phyloP scores from a whole-genome alignment of 2,888 invertebrate genomes.

The Lasioglossum lativentre region DNA sequence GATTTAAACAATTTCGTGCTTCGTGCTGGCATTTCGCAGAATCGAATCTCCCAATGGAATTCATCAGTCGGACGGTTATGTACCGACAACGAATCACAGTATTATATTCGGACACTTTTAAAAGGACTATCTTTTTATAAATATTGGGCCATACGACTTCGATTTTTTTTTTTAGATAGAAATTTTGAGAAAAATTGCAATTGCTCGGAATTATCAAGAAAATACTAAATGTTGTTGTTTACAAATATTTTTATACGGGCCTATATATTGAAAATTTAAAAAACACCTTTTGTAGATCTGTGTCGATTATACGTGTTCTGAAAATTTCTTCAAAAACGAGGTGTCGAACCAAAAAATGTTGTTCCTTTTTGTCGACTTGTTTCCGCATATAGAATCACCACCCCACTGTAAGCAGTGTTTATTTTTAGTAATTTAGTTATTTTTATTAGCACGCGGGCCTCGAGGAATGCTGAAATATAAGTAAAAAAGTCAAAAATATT shows the following conservation, averaged over 20 bases:
- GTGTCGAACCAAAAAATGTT: not conserved
- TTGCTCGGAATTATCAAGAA: too few relatives aligned
- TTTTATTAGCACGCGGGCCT: not conserved
- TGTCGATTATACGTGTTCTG: too few relatives aligned
- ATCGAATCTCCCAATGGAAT: not conserved
- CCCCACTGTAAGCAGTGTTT: not conserved
- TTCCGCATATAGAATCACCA: too few relatives aligned
- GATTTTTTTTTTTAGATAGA: too few relatives aligned
- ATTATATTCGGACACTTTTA: not conserved
- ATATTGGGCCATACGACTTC: too few relatives aligned
- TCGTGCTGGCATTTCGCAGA: not conserved
- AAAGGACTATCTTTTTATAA: too few relatives aligned
- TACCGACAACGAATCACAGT: not conserved
- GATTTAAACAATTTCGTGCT: constrained; percentile 25
- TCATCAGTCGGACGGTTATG: not conserved
- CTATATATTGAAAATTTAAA: too few relatives aligned
- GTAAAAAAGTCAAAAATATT: not conserved
- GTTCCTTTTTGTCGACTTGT: too few relatives aligned
- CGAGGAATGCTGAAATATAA: not conserved
- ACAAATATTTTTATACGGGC: too few relatives aligned
- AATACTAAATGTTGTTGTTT: too few relatives aligned
- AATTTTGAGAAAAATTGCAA: too few relatives aligned
- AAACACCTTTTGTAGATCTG: too few relatives aligned
- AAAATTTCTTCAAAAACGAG: not conserved
- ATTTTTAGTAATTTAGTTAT: not conserved